Percentiles rank a stretch among this genome's conserved stretches.
Evolutionary conservation across 2,888 invertebrate genomes (phyloP).

Genomic region (Stramonita haemastoma): DNA sequence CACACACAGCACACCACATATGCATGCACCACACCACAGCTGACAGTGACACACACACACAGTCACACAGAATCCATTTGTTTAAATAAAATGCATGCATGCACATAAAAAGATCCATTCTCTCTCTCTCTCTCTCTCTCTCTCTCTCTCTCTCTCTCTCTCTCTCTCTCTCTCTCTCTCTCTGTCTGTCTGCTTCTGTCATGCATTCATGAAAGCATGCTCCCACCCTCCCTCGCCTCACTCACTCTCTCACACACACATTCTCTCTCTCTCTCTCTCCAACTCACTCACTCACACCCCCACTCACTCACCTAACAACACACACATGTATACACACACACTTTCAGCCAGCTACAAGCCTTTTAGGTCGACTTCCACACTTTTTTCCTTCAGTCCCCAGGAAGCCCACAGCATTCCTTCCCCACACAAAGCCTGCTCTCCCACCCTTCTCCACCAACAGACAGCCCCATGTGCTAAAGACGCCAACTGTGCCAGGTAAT

Average conservation of each 20-base stretch:
- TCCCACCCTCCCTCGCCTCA: not conserved
- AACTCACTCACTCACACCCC: not conserved
- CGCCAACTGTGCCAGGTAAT: constrained; percentile 13
- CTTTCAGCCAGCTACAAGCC: not conserved
- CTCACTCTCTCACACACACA: not conserved
- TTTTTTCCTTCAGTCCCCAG: not conserved
- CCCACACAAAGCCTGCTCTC: not conserved
- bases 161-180: not conserved
- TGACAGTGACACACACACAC: too few relatives aligned
- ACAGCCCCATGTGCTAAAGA: not conserved
- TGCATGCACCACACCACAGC: too few relatives aligned
- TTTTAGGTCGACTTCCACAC: not conserved
- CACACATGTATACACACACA: too few relatives aligned
- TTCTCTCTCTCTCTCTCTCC: not conserved
- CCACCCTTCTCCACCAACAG: not conserved
- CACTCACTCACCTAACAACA: too few relatives aligned
- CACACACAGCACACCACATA: too few relatives aligned
- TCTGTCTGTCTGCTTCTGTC: not conserved
- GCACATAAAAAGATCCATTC: not conserved
- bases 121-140: not conserved
- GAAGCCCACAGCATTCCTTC: not conserved
- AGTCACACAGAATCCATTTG: not conserved
- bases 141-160: not conserved
- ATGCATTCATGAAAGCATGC: not conserved
- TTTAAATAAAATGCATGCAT: not conserved